Evolutionary conservation across 2,113 vertebrate species (phyloP).

Genomic region (Xyliphius kryptos): DNA sequence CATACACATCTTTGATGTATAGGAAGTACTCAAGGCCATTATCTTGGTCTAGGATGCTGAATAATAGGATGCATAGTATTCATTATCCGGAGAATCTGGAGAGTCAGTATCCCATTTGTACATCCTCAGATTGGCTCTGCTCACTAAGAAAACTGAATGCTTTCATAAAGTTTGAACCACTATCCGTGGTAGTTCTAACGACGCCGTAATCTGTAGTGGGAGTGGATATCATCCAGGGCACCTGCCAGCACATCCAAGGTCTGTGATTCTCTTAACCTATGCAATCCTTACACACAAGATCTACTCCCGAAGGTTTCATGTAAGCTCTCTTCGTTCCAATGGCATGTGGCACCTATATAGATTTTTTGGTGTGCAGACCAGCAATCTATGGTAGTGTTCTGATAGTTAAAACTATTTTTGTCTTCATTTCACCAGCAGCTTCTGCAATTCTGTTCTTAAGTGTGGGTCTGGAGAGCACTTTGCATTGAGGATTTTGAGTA

Average conservation of each 20-base stretch:
- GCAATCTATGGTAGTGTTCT: not conserved
- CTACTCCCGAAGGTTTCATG: conserved; percentile 25
- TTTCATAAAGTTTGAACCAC: conserved; percentile 34
- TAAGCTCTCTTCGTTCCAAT: conserved; percentile 19
- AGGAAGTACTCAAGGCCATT: conserved; percentile 33
- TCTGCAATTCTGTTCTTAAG: conserved; percentile 10
- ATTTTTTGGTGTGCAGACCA: not conserved
- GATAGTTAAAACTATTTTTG: not conserved
- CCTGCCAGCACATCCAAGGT: conserved; percentile 19
- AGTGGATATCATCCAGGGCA: conserved; percentile 19
- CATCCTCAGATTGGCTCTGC: conserved; percentile 29
- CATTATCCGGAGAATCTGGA: conserved; percentile 12
- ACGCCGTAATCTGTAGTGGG: no score
- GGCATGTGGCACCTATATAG: conserved; percentile 1
- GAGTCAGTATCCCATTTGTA: conserved; percentile 28
- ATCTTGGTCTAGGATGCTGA: conserved; percentile 37
- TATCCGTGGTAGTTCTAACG: conserved; percentile 34
- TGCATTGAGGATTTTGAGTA: no score
- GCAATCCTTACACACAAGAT: no score
- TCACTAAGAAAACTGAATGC: conserved; percentile 37
- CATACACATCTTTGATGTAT: no score
- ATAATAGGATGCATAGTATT: not conserved
- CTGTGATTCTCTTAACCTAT: conserved; percentile 28
- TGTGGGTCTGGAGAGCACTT: conserved; percentile 2
- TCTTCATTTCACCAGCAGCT: conserved; percentile 6